phyloP scores from a whole-genome alignment of 2,113 vertebrate species.

The Budorcas taxicolor region DNA sequence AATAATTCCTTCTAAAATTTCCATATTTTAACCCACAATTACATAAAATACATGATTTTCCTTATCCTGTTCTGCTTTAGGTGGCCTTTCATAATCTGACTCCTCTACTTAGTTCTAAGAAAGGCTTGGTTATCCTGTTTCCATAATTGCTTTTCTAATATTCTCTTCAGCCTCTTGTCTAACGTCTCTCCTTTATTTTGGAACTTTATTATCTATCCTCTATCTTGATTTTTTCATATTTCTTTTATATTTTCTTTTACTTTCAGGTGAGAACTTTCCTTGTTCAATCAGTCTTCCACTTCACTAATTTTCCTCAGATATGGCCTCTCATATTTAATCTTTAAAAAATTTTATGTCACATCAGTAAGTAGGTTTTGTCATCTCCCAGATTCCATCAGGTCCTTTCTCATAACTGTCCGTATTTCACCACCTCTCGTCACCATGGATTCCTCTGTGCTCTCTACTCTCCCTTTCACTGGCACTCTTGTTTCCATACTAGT shows the following conservation, averaged over 20 bases:
- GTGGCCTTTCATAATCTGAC: neutral
- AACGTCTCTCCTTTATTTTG: neutral
- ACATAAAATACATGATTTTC: neutral
- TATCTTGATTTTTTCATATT: neutral
- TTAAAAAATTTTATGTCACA: neutral
- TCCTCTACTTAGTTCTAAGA: neutral
- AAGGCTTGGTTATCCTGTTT: neutral
- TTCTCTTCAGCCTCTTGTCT: neutral
- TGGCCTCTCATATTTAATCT: neutral
- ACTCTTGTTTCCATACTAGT: neutral
- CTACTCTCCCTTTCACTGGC: neutral
- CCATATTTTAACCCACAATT: neutral
- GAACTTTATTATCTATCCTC: neutral
- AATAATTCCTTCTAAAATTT: conserved; percentile 11
- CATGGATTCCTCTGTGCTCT: neutral
- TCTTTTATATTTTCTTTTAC: neutral
- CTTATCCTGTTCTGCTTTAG: neutral
- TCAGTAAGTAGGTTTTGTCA: neutral
- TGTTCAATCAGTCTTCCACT: neutral
- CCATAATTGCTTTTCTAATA: neutral
- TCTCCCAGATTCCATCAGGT: neutral
- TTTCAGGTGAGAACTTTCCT: neutral
- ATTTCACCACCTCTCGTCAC: neutral
- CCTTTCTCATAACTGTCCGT: neutral
- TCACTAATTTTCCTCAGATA: neutral